These are phyloP conservation scores for Kryptopterus vitreolus DNA, from an alignment of 2,797 vertebrate species.

Conservation along the genomic window DNA sequence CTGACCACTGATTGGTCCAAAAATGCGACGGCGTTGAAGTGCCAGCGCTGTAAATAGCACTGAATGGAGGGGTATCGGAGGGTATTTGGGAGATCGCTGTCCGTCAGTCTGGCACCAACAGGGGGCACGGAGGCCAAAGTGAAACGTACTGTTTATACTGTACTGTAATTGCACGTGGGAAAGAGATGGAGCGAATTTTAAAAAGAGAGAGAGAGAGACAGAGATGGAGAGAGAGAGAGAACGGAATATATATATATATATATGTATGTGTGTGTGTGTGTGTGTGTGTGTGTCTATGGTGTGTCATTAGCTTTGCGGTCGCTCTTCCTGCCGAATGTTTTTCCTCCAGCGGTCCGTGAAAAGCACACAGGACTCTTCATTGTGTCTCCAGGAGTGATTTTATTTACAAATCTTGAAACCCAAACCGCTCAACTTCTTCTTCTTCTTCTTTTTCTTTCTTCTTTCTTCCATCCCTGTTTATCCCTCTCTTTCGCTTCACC, in stretches of 20 bases:
- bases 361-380: conserved; percentile 54
- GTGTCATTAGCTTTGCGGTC: conserved; percentile 58
- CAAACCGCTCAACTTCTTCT: conserved; percentile 22
- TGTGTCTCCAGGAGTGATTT: conserved; percentile 55
- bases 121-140: conserved; percentile 51
- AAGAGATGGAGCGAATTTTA: conserved; percentile 33
- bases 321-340: conserved; percentile 56
- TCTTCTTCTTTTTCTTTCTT: too few species aligned
- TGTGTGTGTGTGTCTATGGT: conserved; percentile 37
- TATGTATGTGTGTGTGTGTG: conserved; percentile 9
- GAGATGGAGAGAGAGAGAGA: conserved; percentile 29
- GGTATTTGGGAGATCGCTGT: conserved; percentile 53
- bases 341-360: conserved; percentile 52
- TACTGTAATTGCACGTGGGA: conserved; percentile 57
- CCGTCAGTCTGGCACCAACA: conserved; percentile 58
- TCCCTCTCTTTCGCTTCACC: conserved; percentile 12
- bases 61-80: conserved; percentile 50
- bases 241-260: conserved; percentile 14
- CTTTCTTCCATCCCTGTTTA: conserved; percentile 18
- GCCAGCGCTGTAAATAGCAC: conserved; percentile 48
- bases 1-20: conserved; percentile 53
- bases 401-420: conserved; percentile 56
- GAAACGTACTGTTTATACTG: conserved; percentile 57
- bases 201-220: not conserved
- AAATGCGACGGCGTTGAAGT: conserved; percentile 32